Percentiles rank a stretch among this genome's conserved stretches.
phyloP scores from a whole-genome alignment of 2,888 invertebrate genomes.

The Ephialtes manifestator region DNA sequence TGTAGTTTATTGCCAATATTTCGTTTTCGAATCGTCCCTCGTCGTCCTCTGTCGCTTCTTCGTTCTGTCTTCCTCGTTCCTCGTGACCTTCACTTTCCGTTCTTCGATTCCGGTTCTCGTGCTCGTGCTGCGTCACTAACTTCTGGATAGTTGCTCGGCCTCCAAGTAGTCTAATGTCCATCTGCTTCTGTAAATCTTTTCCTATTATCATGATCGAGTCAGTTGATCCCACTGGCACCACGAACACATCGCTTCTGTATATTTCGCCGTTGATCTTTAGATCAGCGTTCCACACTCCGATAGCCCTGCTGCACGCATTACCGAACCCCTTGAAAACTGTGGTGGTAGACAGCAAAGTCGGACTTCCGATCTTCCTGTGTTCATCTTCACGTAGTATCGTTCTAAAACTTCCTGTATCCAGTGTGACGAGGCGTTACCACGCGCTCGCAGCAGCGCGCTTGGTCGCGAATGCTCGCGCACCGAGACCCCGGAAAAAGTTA shows the following conservation, averaged over 20 bases:
- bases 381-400: conserved; percentile 48
- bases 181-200: conserved; percentile 34
- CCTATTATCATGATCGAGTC: conserved; percentile 22
- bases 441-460: too few species aligned
- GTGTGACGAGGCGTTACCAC: too few species aligned
- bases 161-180: conserved; percentile 28
- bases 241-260: conserved; percentile 48
- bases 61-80: not conserved
- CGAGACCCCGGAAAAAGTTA: too few species aligned
- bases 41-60: not conserved
- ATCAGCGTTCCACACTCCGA: conserved; percentile 35
- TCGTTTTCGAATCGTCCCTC: not conserved
- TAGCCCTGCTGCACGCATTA: conserved; percentile 29
- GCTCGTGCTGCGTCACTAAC: not conserved
- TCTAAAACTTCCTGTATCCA: conserved; percentile 57
- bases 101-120: not conserved
- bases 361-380: conserved; percentile 49
- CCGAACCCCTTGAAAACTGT: conserved; percentile 54
- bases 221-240: conserved; percentile 33
- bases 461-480: too few species aligned
- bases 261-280: conserved; percentile 24
- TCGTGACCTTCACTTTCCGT: not conserved
- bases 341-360: conserved; percentile 9
- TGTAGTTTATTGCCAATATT: not conserved
- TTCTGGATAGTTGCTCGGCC: conserved; percentile 25